Base-by-base conservation (phyloP, 2,888 invertebrate genomes). In the Napeogenes sylphis region DNA sequence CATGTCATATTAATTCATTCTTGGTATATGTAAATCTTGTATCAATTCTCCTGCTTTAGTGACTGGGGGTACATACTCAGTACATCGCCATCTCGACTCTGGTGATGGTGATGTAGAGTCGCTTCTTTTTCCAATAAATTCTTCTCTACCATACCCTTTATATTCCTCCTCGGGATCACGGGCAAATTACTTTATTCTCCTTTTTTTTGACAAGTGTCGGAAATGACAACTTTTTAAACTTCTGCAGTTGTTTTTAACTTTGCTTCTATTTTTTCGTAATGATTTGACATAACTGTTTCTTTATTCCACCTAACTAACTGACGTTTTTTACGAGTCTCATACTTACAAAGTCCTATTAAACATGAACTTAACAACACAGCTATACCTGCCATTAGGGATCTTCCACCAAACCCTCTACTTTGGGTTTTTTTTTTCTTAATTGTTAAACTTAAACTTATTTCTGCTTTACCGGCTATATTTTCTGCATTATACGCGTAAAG, bases 251-350 rank as follows among this genome's bases (percentile, higher is more conserved):
- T 83, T 71, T 88, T 87, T 72, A 93, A 92, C 80, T 93, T 94
- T 90, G 94, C 92, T 79, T 95, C 95, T 70, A 95, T 95, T 89
- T 95, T 95, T 80, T 95, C 95, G 77, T 95, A 95, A 82, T 88
- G 86, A 76, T 84, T 89, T 45, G 83, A 77, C 13, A 84, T 86
- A 72, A 90, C 90, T 76, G 90, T 90, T 76, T 90, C 90, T 77
- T 90, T 89, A 70, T 90, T 89, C 88, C 89, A 89, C 77, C 89
- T 85, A 82, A 87, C 87, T 78, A 87, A 77, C 73, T 87, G 89
- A 79, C 92, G 91, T 79, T 93, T 90, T 78, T 93, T 92, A 72
- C 93, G 92, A 77, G 92, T 92, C 77, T 93, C 93, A 68, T 93
- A 92, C 73, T 93, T 91, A 78, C 94, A 94, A 68, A 94, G 84